Conservation (phyloP, 2,888 invertebrate genomes). For the Mamestra brassicae region DNA sequence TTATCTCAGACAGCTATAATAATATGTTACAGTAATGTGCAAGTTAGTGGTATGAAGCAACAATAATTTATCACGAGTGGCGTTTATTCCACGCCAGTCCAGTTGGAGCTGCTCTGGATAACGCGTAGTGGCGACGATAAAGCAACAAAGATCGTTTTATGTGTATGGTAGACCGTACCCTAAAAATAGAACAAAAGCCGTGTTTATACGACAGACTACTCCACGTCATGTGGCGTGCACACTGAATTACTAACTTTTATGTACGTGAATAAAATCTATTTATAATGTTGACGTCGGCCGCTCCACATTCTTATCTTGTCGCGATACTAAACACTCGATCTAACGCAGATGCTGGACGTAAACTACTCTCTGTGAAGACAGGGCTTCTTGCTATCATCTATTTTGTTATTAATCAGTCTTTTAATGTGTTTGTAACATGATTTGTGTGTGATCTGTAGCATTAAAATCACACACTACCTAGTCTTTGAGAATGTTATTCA, state of each 20-base stretch:
- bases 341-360: conserved; percentile 78
- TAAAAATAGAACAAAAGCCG: conserved; percentile 74
- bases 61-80: conserved; percentile 46
- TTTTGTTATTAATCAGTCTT: conserved; percentile 50
- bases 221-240: conserved; percentile 78
- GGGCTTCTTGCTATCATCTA: conserved; percentile 55
- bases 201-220: conserved; percentile 78
- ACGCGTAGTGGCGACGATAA: conserved; percentile 67
- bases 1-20: conserved; percentile 24
- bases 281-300: conserved; percentile 87
- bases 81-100: conserved; percentile 50
- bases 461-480: background rate
- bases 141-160: conserved; percentile 69
- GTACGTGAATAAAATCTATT: conserved; percentile 88
- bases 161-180: conserved; percentile 69
- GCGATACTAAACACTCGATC: conserved; percentile 77
- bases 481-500: conserved; percentile 21
- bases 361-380: conserved; percentile 59
- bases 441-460: conserved; percentile 6
- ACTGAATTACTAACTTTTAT: conserved; percentile 81
- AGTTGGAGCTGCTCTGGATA: conserved; percentile 50
- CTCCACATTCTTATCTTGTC: conserved; percentile 88
- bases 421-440: conserved; percentile 38
- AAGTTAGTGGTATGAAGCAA: conserved; percentile 43
- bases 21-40: conserved; percentile 33